A percentile compares a stretch with the other conserved stretches of the same genome.
phyloP scores from a whole-genome alignment of 1,140 invertebrate species.

The Acromyrmex echinatior region DNA sequence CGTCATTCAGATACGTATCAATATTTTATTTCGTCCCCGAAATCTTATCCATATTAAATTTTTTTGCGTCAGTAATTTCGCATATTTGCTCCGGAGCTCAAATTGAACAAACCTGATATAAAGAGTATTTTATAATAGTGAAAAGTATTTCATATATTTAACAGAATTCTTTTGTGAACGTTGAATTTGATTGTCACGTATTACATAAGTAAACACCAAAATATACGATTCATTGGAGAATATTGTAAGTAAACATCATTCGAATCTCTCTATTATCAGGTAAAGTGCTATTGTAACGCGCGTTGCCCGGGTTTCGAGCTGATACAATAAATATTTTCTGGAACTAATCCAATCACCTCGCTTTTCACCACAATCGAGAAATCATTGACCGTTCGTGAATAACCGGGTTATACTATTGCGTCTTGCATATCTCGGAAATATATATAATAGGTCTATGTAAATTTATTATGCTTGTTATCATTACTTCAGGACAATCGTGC shows the following conservation, averaged over 20 bases:
- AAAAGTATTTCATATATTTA: too few species aligned
- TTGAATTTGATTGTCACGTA: not conserved
- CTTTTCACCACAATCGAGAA: conserved; percentile 35
- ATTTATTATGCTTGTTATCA: conserved; percentile 24
- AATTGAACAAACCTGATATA: too few species aligned
- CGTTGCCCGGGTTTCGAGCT: conserved; percentile 37
- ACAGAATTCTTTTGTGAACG: not conserved
- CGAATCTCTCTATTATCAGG: conserved; percentile 58
- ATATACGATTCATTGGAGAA: conserved; percentile 30
- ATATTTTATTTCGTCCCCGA: too few species aligned
- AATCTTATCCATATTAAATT: too few species aligned
- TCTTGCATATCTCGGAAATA: conserved; percentile 47
- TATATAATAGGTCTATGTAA: conserved; percentile 51
- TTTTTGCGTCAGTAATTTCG: too few species aligned
- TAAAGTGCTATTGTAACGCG: conserved; percentile 67
- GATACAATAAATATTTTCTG: conserved; percentile 59
- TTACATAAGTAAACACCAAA: conserved; percentile 9
- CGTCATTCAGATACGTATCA: too few species aligned
- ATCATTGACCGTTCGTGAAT: conserved; percentile 19
- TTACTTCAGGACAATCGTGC: not conserved
- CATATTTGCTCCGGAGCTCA: too few species aligned
- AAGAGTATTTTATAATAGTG: too few species aligned
- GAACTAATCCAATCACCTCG: conserved; percentile 66
- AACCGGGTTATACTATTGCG: conserved; percentile 48
- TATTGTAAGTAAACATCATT: conserved; percentile 55